Evolutionary conservation across 2,797 vertebrate genomes (phyloP).

Genomic region (Urophycis tenuis): DNA sequence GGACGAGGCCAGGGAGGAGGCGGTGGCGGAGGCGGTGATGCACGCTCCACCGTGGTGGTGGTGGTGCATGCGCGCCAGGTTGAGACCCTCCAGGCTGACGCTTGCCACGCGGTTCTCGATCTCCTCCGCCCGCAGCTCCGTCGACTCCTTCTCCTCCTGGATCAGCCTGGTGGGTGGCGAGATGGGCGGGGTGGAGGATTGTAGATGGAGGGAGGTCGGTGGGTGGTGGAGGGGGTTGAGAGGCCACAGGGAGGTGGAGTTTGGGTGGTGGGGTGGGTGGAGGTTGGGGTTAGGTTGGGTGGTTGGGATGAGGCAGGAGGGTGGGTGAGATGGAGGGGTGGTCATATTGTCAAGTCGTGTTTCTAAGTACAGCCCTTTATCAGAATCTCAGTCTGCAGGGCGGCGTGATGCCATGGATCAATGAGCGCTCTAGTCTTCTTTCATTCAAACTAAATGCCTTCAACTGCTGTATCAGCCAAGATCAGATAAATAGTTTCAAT

Average conservation of each 20-base stretch:
- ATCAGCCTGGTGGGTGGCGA: slow-evolving; percentile 75
- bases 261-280: not conserved
- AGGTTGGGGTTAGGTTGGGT: not conserved
- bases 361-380: not conserved
- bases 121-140: slow-evolving; percentile 94
- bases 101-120: slow-evolving; percentile 97
- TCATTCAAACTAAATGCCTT: not conserved
- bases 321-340: not conserved
- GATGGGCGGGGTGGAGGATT: not conserved
- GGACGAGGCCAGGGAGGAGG: slow-evolving; percentile 91
- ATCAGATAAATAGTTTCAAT: not conserved
- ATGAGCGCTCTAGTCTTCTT: not conserved
- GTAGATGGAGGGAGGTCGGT: not conserved
- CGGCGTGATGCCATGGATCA: not conserved
- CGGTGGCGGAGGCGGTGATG: slow-evolving; percentile 93
- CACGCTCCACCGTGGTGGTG: slow-evolving; percentile 83
- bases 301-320: not conserved
- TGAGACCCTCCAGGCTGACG: slow-evolving; percentile 92
- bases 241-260: not conserved
- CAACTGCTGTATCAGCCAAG: not conserved
- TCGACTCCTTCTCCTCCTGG: slow-evolving; percentile 98
- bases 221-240: not conserved
- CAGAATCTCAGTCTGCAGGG: not conserved
- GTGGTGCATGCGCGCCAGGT: slow-evolving; percentile 9
- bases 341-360: not conserved